phyloP scores from a whole-genome alignment of 2,797 vertebrate genomes.

The Columba guinea region DNA sequence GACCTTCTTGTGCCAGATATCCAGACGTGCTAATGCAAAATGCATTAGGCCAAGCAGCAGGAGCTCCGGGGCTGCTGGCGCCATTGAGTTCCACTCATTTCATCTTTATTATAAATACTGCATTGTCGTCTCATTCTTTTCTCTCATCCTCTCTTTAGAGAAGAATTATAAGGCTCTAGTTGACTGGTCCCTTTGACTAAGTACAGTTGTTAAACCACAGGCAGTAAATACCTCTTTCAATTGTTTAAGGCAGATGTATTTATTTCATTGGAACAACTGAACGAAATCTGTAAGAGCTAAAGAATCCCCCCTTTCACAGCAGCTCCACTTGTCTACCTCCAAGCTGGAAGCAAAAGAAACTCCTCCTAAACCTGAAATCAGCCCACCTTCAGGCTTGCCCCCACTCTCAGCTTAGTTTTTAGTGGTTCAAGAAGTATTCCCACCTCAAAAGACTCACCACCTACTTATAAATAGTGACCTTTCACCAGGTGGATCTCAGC shows the following conservation, averaged over 20 bases:
- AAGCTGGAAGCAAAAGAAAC: not conserved
- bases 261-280: constrained; percentile 55
- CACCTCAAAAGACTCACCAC: not conserved
- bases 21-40: constrained; percentile 70
- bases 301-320: not conserved
- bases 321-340: constrained; percentile 9
- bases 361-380: constrained; percentile 12
- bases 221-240: constrained; percentile 67
- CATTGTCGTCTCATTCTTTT: constrained; percentile 63
- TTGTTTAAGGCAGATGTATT: constrained; percentile 58
- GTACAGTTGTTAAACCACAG: constrained; percentile 69
- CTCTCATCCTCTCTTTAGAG: constrained; percentile 63
- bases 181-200: constrained; percentile 67
- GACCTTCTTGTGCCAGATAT: constrained; percentile 59
- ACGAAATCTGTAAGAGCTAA: constrained; percentile 38
- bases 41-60: constrained; percentile 70
- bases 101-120: constrained; percentile 72
- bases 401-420: not conserved
- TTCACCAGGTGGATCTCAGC: constrained; percentile 33
- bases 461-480: constrained; percentile 26
- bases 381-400: not conserved
- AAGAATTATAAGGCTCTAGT: constrained; percentile 67
- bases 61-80: constrained; percentile 65
- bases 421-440: not conserved
- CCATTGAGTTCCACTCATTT: constrained; percentile 69